Evolutionary conservation across 1,140 invertebrate species (phyloP).

Genomic region (Agrilus planipennis): DNA sequence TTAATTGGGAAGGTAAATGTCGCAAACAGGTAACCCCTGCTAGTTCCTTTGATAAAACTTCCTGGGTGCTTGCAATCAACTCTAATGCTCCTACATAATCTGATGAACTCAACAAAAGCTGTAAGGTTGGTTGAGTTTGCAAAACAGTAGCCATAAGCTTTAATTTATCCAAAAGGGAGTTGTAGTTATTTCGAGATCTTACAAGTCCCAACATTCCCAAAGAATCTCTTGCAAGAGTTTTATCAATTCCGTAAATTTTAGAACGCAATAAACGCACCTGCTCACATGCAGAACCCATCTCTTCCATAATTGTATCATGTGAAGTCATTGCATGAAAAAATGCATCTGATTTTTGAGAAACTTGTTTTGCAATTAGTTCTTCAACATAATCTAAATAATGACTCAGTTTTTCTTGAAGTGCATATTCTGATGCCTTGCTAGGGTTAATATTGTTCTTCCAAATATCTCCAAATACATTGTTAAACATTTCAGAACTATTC

Average conservation of each 20-base stretch:
- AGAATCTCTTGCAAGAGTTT: constrained; percentile 66
- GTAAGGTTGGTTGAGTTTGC: constrained; percentile 96
- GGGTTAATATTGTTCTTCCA: constrained; percentile 30
- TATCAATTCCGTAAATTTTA: constrained; percentile 61
- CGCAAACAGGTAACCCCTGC: constrained; percentile 88
- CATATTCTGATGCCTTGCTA: constrained; percentile 33
- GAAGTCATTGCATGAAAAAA: constrained; percentile 97
- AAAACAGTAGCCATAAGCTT: constrained; percentile 91
- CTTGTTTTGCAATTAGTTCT: constrained; percentile 89
- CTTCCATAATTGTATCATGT: constrained; percentile 84
- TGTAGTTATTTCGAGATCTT: constrained; percentile 49
- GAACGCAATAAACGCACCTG: constrained; percentile 62
- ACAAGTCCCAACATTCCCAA: constrained; percentile 63
- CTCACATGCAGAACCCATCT: constrained; percentile 70
- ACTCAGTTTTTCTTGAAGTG: constrained; percentile 60
- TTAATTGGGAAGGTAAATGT: constrained; percentile 90
- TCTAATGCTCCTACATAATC: constrained; percentile 97
- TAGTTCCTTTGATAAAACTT: constrained; percentile 80
- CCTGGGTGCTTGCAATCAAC: constrained; percentile 92
- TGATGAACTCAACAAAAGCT: constrained; percentile 84
- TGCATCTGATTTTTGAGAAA: constrained; percentile 88
- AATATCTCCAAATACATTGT: constrained; percentile 64
- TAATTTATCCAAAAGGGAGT: constrained; percentile 58
- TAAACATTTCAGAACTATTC: constrained; percentile 71
- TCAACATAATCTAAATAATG: constrained; percentile 93